Evolutionary conservation across 2,113 vertebrate species (phyloP).

Genomic region (Oncorhynchus nerka): DNA sequence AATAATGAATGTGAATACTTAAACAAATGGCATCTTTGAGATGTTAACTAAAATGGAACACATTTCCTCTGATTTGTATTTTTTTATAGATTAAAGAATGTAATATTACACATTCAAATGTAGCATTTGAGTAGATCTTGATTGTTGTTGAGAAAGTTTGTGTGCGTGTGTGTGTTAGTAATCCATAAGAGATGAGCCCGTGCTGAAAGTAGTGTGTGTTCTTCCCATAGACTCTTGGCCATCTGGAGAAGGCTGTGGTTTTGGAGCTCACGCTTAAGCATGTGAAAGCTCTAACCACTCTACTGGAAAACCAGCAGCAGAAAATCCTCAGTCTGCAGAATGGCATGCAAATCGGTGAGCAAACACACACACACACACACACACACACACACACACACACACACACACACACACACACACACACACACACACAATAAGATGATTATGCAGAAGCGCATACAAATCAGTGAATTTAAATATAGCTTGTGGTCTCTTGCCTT

Average conservation of each 20-base stretch:
- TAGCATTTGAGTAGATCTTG: background rate
- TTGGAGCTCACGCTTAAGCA: slow-evolving; percentile 97
- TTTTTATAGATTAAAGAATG: background rate
- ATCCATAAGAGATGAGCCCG: slow-evolving; percentile 32
- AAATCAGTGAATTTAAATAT: slow-evolving; percentile 69
- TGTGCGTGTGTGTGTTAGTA: slow-evolving; percentile 1
- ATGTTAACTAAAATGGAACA: too few relatives aligned
- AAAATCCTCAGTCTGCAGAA: slow-evolving; percentile 93
- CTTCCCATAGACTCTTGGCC: slow-evolving; percentile 87
- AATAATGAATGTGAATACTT: background rate
- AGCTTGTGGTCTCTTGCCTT: background rate
- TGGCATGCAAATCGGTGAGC: slow-evolving; percentile 78
- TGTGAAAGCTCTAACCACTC: slow-evolving; percentile 88
- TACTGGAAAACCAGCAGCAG: slow-evolving; percentile 96
- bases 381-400: background rate
- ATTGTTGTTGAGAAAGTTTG: background rate
- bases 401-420: background rate
- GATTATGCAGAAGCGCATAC: slow-evolving; percentile 4
- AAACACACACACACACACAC: background rate
- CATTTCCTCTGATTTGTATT: background rate
- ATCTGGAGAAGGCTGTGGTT: slow-evolving; percentile 98
- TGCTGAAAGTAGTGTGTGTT: slow-evolving; percentile 33
- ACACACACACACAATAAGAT: background rate
- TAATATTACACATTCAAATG: background rate
- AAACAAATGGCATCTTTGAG: background rate